These are phyloP conservation scores for Drosophila prostipennis DNA, from an alignment of 2,888 invertebrate genomes.

Conservation along the genomic window DNA sequence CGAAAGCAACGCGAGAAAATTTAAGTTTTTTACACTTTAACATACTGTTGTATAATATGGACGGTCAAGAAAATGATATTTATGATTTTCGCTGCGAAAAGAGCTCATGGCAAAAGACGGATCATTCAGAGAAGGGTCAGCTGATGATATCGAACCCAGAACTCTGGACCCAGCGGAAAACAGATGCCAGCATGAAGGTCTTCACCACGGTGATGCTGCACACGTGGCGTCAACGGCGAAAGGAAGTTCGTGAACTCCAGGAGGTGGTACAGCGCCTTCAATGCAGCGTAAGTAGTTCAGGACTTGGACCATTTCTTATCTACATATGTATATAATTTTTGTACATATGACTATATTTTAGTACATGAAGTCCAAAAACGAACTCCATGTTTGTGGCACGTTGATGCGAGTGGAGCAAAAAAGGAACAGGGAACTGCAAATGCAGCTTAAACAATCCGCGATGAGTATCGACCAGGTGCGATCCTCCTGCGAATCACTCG, in stretches of 20 bases:
- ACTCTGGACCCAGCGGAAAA: not conserved
- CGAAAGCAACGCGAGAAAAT: conserved; percentile 43
- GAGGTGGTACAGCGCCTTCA: conserved; percentile 61
- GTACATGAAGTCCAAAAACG: conserved; percentile 70
- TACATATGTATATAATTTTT: not conserved
- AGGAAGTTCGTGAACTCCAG: conserved; percentile 70
- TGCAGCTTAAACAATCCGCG: conserved; percentile 62
- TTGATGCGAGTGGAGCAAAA: conserved; percentile 79
- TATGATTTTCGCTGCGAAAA: not conserved
- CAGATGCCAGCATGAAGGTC: conserved; percentile 66
- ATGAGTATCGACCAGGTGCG: conserved; percentile 61
- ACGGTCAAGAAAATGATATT: not conserved
- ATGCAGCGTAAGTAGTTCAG: conserved; percentile 57
- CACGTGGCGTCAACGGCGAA: conserved; percentile 79
- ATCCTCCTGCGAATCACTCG: conserved; percentile 65
- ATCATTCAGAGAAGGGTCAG: not conserved
- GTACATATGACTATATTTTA: conserved; percentile 24
- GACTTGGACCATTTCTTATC: not conserved
- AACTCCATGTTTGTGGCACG: conserved; percentile 76
- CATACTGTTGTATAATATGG: conserved; percentile 11
- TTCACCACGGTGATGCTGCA: conserved; percentile 78
- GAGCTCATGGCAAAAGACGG: no score
- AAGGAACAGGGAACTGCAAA: conserved; percentile 75
- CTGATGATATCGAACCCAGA: not conserved
- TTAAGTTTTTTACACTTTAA: conserved; percentile 38